Evolutionary conservation across 2,888 invertebrate species (phyloP), one percentile per base, ranked within the genome.

Genomic region (Drosophila formosana): DNA sequence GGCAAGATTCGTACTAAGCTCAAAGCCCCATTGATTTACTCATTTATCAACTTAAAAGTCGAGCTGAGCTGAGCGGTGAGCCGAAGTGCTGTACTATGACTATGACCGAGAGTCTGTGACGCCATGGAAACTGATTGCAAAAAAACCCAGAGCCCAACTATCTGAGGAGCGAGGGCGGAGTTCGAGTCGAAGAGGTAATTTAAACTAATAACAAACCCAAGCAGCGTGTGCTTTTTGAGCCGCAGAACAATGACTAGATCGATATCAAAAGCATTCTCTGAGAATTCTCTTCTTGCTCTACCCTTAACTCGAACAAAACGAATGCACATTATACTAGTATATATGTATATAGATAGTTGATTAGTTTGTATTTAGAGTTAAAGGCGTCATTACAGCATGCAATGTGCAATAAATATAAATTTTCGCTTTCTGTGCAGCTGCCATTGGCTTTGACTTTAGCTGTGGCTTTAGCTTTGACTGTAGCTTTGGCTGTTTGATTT

Each of bases 1-100:
- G 74, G 82, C 88, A 66, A 72, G 80, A 82, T 63, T 66, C 70
- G 75, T 85, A 86, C 89, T 86, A 86, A 86, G 74, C 82, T 70
- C 62, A 32, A 66, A 72, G 66, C 75, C 64, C 64, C 73, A 73
- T 71, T 71, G 89, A 67, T 87, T 80, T 89, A 80, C 84, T 80
- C 85, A 86, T 86, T 84, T 86, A 86, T 86, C 88, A 87, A 72
- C 51, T 70, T 72, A 51, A 68, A 68, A 41, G 57, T 58, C 61
- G 43, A 63, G 56, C 43, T 52, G 60, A 37, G 41, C 62, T 18
- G 18, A 18, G 18, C 18, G 18, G 39, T 47, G 56, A 39, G 43
- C 66, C 30, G 18, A 53, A 8, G 13, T 37, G 39, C 53, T 52
- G 55, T 52, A 47, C 46, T 32, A 58, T 68, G 41, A 25, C 55